A percentile compares a stretch with the other conserved stretches of the same genome.
Evolutionary conservation across 2,113 vertebrate species (phyloP).

Genomic region (Paramormyrops kingsleyae): DNA sequence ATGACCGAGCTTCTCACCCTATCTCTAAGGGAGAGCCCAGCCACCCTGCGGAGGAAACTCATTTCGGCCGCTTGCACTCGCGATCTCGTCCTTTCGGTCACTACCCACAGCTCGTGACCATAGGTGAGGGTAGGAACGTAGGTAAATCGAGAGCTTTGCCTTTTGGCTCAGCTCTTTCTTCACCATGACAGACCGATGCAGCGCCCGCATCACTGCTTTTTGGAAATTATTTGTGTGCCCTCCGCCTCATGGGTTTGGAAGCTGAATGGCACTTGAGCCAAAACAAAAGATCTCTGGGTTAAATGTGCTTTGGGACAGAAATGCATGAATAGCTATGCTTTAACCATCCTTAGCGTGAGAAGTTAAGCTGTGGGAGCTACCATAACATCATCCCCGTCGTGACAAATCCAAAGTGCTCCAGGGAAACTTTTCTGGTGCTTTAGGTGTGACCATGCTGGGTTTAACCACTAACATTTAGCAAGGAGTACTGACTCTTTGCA

Average conservation of each 20-base stretch:
- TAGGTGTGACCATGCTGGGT: neutral
- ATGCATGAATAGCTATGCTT: neutral
- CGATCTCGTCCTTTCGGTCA: too few species aligned
- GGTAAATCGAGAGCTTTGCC: too few species aligned
- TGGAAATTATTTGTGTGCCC: neutral
- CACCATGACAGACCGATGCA: too few species aligned
- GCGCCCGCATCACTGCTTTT: neutral
- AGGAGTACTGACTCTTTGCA: neutral
- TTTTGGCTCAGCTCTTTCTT: too few species aligned
- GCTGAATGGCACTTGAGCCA: neutral
- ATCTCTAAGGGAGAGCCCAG: too few species aligned
- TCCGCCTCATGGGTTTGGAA: neutral
- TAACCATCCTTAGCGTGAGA: neutral
- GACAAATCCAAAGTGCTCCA: neutral
- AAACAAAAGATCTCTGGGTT: neutral
- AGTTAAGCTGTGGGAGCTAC: neutral
- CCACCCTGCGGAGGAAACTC: too few species aligned
- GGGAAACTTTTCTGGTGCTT: neutral
- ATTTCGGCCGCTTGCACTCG: too few species aligned
- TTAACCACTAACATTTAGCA: neutral
- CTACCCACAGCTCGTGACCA: too few species aligned
- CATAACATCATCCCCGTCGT: neutral
- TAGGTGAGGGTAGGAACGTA: too few species aligned
- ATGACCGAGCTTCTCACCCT: too few species aligned
- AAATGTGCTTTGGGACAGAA: neutral